Evolutionary conservation across 2,888 invertebrate species (phyloP), one percentile per base, ranked within the genome.

Genomic region (Pecten maximus): DNA sequence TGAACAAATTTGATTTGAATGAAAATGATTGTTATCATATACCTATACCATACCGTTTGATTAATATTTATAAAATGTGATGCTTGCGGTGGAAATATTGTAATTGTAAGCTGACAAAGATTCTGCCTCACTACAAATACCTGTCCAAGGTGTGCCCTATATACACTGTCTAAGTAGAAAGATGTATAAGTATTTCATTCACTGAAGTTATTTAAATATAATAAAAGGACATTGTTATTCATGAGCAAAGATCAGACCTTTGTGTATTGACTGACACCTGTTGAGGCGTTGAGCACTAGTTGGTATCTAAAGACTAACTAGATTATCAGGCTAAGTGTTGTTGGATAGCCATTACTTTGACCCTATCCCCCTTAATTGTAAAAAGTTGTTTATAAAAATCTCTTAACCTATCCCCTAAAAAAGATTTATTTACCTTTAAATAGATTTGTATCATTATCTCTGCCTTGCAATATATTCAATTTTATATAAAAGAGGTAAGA

Each of bases 151-250:
- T 74, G 74, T 74, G 74, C 35, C 74, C 74, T 74, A 74, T 74
- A 35, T 74, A 74, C 10, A 74, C 74, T 35, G 35, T 74, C 35
- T 74, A 35, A 10, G 10, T 35, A 15, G 74, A 28, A 74, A 74
- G 74, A 74, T 15, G 23, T 19, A 35, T 28, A 74, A 74, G 74
- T 35, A 74, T 74, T 74, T 74, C 74, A 74, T 74, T 74, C 74
- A 74, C 74, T 74, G 23, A 74, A 74, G 35, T 28, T 74, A 23
- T 74, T 74, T 74, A 74, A 74, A 74, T 74, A 74, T 35, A 74
- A 74, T 74, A 74, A 74, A 74, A 35, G 74, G 74, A 1, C 74
- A 28, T 74, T 74, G 74, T 74, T 74, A 74, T 74, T 74, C 74
- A 74, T 74, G 74, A 74, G 74, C 6, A 74, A 74, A 74, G 74